phyloP scores from a whole-genome alignment of 1,140 invertebrate species.

The Drosophila sp. region DNA sequence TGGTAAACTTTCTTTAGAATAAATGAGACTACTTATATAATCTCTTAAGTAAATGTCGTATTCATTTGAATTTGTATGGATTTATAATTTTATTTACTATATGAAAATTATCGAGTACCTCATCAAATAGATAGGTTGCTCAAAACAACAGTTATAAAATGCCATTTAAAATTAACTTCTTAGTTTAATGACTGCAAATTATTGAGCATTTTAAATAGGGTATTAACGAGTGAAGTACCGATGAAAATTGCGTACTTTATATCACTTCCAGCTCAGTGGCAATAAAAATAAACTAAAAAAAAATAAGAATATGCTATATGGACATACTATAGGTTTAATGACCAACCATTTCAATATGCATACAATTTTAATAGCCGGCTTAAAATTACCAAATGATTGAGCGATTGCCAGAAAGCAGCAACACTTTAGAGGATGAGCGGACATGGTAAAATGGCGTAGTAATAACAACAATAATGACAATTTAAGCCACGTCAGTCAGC shows the following conservation, averaged over 20 bases:
- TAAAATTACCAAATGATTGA: constrained; percentile 48
- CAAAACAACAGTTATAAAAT: too few relatives aligned
- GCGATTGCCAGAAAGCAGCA: constrained; percentile 28
- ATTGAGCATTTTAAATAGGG: constrained; percentile 4
- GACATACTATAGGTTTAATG: constrained; percentile 39
- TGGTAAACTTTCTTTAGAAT: too few relatives aligned
- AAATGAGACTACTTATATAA: too few relatives aligned
- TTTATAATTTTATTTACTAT: too few relatives aligned
- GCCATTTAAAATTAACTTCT: neutral
- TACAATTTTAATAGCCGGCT: constrained; percentile 38
- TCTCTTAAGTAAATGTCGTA: too few relatives aligned
- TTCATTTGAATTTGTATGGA: too few relatives aligned
- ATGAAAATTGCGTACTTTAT: neutral
- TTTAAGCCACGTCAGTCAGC: constrained; percentile 53
- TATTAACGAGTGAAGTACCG: neutral
- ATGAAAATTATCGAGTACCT: neutral
- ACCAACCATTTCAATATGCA: constrained; percentile 26
- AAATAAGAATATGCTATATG: constrained; percentile 10
- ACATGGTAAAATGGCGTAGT: neutral
- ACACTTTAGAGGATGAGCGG: constrained; percentile 2
- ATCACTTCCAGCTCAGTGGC: neutral
- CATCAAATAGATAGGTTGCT: neutral
- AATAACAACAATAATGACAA: constrained; percentile 43
- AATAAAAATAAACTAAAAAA: constrained; percentile 20
- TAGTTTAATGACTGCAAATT: neutral